Conservation (phyloP, 2,888 invertebrate species). For the Sesia bembeciformis region DNA sequence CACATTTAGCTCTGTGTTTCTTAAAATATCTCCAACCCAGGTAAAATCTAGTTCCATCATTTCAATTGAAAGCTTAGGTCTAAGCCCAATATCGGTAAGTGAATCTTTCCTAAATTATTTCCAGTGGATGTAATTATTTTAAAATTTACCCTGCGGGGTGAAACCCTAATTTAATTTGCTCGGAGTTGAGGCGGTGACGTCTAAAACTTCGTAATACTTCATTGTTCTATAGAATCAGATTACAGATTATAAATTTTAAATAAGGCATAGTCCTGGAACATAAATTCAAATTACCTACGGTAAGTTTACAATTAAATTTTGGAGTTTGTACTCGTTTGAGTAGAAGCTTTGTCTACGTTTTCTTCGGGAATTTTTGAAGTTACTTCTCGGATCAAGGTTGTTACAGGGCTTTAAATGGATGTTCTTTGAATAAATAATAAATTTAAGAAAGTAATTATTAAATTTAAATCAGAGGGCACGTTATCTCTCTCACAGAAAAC, state of each 20-base stretch:
- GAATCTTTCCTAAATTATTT: neutral
- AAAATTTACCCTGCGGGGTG: constrained; percentile 12
- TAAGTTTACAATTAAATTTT: neutral
- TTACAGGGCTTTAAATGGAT: no score
- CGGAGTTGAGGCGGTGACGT: constrained; percentile 7
- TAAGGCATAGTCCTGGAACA: neutral
- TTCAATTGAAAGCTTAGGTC: no score
- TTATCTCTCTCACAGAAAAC: no score
- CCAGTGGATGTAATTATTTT: constrained; percentile 9
- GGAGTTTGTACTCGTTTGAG: neutral
- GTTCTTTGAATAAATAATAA: no score
- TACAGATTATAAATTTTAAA: constrained; percentile 4
- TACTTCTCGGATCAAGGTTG: no score
- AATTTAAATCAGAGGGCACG: no score
- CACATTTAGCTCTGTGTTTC: no score
- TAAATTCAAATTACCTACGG: neutral
- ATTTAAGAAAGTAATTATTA: no score
- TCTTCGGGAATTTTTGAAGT: no score
- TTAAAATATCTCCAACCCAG: no score
- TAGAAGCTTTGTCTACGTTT: neutral
- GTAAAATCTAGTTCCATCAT: no score
- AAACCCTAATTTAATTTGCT: constrained; percentile 14
- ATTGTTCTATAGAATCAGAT: constrained; percentile 6
- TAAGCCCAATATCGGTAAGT: neutral
- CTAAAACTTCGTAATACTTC: constrained; percentile 5